Conservation (phyloP, 1,140 invertebrate genomes). For the Carcinoscorpius rotundicauda region DNA sequence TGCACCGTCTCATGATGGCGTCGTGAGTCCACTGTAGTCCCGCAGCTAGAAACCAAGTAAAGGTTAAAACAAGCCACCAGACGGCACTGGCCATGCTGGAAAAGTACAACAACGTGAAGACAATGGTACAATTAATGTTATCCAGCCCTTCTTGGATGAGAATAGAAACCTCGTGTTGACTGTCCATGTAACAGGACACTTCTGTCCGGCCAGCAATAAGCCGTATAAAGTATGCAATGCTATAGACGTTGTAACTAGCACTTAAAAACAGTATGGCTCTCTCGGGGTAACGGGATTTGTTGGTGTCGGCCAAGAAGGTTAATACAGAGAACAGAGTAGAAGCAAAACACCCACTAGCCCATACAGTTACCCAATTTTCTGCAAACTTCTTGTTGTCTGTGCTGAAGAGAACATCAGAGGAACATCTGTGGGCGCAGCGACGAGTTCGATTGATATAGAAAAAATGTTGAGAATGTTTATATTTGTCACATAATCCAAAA, state of each 20-base stretch:
- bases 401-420: slow-evolving; percentile 32
- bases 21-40: slow-evolving; percentile 90
- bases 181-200: slow-evolving; percentile 45
- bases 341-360: slow-evolving; percentile 42
- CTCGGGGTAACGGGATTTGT: slow-evolving; percentile 39
- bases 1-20: slow-evolving; percentile 82
- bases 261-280: slow-evolving; percentile 41
- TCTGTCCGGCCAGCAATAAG: slow-evolving; percentile 49
- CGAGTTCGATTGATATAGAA: slow-evolving; percentile 54
- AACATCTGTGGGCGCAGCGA: slow-evolving; percentile 31
- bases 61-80: slow-evolving; percentile 83
- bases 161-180: slow-evolving; percentile 46
- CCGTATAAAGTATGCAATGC: slow-evolving; percentile 52
- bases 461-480: slow-evolving; percentile 42
- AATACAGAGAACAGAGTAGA: slow-evolving; percentile 42
- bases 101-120: slow-evolving; percentile 81
- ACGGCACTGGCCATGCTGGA: slow-evolving; percentile 87
- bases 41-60: slow-evolving; percentile 88
- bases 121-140: slow-evolving; percentile 72
- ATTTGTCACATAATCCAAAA: slow-evolving; percentile 35
- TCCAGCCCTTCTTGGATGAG: slow-evolving; percentile 65
- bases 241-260: slow-evolving; percentile 39
- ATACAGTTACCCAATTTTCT: slow-evolving; percentile 34
- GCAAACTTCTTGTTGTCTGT: slow-evolving; percentile 39
- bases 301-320: slow-evolving; percentile 38